These are phyloP conservation scores for Cinclus cinclus DNA, from an alignment of 2,113 vertebrate genomes.

Conservation along the genomic window DNA sequence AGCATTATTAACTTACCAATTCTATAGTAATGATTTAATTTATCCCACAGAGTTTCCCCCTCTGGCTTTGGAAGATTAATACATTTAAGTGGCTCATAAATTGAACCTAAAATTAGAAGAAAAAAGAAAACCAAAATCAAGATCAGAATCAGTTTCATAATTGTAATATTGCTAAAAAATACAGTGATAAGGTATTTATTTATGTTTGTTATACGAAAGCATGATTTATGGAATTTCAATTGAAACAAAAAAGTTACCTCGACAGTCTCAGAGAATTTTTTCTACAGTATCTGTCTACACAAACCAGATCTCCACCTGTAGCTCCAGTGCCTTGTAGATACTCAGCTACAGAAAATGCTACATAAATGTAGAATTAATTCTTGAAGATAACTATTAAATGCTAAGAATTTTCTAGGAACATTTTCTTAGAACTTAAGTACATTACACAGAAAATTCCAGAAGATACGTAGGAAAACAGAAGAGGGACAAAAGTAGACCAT, in stretches of 20 bases:
- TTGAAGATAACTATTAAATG: not conserved
- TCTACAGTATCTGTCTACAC: not conserved
- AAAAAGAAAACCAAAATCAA: not conserved
- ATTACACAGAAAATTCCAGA: not conserved
- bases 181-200: not conserved
- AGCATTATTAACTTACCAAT: slow-evolving; percentile 80
- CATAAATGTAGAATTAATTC: not conserved
- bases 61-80: slow-evolving; percentile 80
- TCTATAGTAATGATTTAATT: slow-evolving; percentile 89
- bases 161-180: not conserved
- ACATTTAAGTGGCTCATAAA: slow-evolving; percentile 95
- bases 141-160: not conserved
- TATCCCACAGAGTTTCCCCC: slow-evolving; percentile 89
- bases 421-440: not conserved
- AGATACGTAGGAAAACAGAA: not conserved
- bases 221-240: not conserved
- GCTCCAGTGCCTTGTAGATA: not conserved
- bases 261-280: not conserved
- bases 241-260: not conserved
- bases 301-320: not conserved
- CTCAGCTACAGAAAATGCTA: not conserved
- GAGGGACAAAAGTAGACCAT: not conserved
- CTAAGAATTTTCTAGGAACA: not conserved
- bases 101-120: slow-evolving; percentile 80
- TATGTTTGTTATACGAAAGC: not conserved